Percentiles rank a stretch among this genome's conserved stretches.
These are phyloP conservation scores for Cyclopterus lumpus DNA, from an alignment of 2,797 vertebrate genomes.

Conservation along the genomic window DNA sequence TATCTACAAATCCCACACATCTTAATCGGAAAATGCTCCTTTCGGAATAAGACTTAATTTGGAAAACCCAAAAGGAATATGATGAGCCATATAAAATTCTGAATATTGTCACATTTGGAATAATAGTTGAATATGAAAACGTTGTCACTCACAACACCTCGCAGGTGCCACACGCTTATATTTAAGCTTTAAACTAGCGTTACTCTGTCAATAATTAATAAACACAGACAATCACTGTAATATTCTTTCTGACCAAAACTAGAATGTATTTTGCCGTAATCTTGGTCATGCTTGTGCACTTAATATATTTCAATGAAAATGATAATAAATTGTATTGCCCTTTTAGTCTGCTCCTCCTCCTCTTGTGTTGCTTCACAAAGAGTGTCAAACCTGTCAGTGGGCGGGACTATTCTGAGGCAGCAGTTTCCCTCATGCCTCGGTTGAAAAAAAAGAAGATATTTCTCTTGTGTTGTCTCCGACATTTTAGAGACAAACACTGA, in stretches of 20 bases:
- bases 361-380: slow-evolving; percentile 11
- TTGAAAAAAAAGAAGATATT: slow-evolving; percentile 4
- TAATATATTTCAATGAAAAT: too few species aligned
- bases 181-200: background rate
- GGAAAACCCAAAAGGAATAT: background rate
- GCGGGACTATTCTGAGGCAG: slow-evolving; percentile 8
- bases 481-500: slow-evolving; percentile 30
- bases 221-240: background rate
- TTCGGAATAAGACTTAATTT: background rate
- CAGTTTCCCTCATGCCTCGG: slow-evolving; percentile 7
- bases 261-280: background rate
- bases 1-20: background rate
- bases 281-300: background rate
- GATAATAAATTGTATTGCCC: too few species aligned
- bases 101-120: background rate
- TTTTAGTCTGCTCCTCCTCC: background rate
- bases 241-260: background rate
- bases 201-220: background rate
- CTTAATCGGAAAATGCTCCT: background rate
- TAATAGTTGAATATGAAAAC: too few species aligned
- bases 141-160: background rate
- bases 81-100: background rate
- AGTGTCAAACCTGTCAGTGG: slow-evolving; percentile 1
- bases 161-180: background rate
- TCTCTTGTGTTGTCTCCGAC: slow-evolving; percentile 18